Evolutionary conservation across 2,113 vertebrate species (phyloP), one percentile per base, ranked within the genome.

Genomic region (Indicator indicator): DNA sequence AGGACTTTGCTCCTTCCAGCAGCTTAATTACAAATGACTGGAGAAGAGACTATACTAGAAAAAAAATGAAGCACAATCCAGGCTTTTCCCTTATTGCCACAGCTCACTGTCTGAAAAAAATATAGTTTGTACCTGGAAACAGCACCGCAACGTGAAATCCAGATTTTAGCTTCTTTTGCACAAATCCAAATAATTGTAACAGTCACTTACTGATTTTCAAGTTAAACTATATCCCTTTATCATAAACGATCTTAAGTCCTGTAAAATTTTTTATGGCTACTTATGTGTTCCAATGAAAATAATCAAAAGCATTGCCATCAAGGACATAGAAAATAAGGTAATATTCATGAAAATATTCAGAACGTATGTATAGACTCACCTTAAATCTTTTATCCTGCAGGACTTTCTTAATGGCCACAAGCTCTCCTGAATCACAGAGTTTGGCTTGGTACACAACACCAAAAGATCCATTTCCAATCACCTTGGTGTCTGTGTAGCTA

Each of bases 371-470:
- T 5, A 75, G 23, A 58, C 97, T 98, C 97, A 99, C 99, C 99
- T 99, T 99, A 97, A 99, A 99, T 97, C 99, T 98, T 96, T 99
- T 99, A 98, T 99, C 99, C 96, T 99, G 99, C 82, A 99, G 98
- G 92, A 99, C 99, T 97, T 99, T 99, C 97, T 99, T 99, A 97
- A 99, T 99, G 96, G 99, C 99, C 96, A 99, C 99, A 98, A 99
- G 93, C 96, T 99, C 99, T 95, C 99, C 99, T 20, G 99, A 99
- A 98, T 99, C 99, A 67, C 99, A 99, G 69, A 99, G 99, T 96
- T 99, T 99, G 89, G 99, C 99, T 98, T 99, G 99, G 97, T 99
- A 99, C 81, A 99, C 99, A 50, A 99, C 99, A 65, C 99, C 99
- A 93, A 99, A 99, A 44, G 99, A 99, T 90, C 99, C 99, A 83